Conservation (phyloP, 2,113 vertebrate species). For the Bos javanicus region DNA sequence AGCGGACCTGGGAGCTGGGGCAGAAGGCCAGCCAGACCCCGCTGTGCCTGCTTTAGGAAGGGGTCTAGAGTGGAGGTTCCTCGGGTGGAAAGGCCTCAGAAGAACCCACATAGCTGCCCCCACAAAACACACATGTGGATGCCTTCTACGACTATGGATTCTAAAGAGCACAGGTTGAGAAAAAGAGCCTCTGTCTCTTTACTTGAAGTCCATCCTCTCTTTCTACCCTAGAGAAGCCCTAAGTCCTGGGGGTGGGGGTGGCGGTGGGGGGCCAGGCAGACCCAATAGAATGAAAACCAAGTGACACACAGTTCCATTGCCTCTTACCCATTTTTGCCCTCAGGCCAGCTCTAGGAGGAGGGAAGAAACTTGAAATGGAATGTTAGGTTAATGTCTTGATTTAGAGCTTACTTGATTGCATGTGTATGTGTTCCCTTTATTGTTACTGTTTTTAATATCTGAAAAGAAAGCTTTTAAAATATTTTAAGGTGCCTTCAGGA, state of each 20-base stretch:
- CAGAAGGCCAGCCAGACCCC: neutral
- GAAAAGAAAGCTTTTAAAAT: neutral
- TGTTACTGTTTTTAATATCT: neutral
- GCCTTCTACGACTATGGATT: neutral
- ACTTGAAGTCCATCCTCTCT: neutral
- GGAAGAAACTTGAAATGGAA: neutral
- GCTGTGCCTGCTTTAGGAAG: neutral
- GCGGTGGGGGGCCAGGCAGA: neutral
- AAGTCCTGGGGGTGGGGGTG: neutral
- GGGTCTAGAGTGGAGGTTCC: fast-evolving
- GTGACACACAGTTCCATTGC: fast-evolving
- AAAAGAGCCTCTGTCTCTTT: neutral
- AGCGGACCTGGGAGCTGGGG: neutral
- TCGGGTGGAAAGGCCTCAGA: neutral
- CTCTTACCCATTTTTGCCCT: neutral
- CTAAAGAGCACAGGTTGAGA: neutral
- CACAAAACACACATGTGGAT: neutral
- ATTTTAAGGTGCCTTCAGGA: neutral
- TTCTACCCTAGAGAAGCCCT: neutral
- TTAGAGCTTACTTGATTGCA: neutral
- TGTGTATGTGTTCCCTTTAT: neutral
- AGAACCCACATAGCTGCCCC: neutral
- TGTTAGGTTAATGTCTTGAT: neutral
- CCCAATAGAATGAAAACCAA: neutral
- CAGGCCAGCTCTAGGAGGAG: neutral